Base-by-base conservation (phyloP, 1,140 invertebrate genomes). In the Drosophila navojoa region DNA sequence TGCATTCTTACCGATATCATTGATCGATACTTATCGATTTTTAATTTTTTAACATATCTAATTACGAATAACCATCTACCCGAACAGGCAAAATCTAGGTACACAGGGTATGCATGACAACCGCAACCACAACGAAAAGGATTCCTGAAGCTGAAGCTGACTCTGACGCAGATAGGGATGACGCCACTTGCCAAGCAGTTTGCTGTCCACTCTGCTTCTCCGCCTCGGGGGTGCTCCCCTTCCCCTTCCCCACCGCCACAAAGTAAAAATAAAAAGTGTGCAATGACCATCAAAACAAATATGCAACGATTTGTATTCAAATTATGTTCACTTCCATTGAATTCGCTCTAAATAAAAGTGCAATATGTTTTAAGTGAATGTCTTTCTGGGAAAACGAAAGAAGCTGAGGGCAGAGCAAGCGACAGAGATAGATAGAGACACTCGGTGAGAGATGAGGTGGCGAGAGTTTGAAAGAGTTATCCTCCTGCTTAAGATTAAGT, bases 261-360 rank as follows among this genome's bases (percentile, higher is more conserved):
- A 70, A 70, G 16, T 1, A 29, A 29, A 29, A 27, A 27, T 2
- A 27, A 32, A 32, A 32, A 32, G 32, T 71, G 55, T 63, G 60
- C 68, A 50, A 71, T 64, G 68, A 42, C 53, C 55, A 71, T 71
- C 42, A 44, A 64, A 71, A 71, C 52, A 66, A 71, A 42, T 66
- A 52, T 52, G 61, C 69, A 66, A 66, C 79, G 76, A 77, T 81
- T 81, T 81, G 79, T 77, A 81, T 81, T 73, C 78, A 81, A 81
- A 81, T 79, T 69, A 72, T 81, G 40, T 60, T 47, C 63, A 58
- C 42, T 27, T 16, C 35, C 62, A 59, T 42, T 54, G 52, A 19
- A 49, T 57, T 25, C 32, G 29, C 19, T 49, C 19, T 49, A 49
- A 25, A 49, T 49, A 49, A 22, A 22, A 22, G 19, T 49, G 47